These are phyloP conservation scores for Muscicapa striata DNA, from an alignment of 2,797 vertebrate species.

Conservation along the genomic window DNA sequence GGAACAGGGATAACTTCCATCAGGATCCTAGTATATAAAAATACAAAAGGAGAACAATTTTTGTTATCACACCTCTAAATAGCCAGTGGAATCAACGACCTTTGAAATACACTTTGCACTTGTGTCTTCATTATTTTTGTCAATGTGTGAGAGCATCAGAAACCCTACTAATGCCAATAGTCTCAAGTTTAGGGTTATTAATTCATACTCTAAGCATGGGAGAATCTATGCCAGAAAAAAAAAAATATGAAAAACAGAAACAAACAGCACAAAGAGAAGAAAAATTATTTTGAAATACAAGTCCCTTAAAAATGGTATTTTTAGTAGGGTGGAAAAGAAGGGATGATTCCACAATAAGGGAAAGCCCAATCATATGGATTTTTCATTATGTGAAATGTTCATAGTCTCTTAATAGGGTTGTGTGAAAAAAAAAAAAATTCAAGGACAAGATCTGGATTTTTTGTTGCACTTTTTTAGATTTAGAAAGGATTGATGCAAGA, in stretches of 20 bases:
- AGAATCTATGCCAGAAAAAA: neutral
- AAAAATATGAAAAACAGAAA: neutral
- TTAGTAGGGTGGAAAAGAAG: neutral
- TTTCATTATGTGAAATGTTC: neutral
- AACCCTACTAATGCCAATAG: neutral
- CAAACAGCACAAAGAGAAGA: neutral
- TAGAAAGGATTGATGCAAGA: neutral
- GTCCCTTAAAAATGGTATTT: neutral
- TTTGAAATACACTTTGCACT: neutral
- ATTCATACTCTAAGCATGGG: neutral
- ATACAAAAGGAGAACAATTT: neutral
- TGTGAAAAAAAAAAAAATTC: neutral
- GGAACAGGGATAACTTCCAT: neutral
- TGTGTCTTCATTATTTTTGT: neutral
- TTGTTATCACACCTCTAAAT: neutral
- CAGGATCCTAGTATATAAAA: neutral
- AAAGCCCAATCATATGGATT: neutral
- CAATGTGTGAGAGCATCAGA: neutral
- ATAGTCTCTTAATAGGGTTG: neutral
- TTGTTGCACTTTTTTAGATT: neutral
- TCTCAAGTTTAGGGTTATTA: neutral
- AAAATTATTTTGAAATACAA: neutral
- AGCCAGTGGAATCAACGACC: neutral
- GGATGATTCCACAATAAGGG: neutral
- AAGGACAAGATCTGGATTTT: neutral